Evolutionary conservation across 92 coral and sea anemone species (phyloP).

Genomic region (Phenganax marumi): DNA sequence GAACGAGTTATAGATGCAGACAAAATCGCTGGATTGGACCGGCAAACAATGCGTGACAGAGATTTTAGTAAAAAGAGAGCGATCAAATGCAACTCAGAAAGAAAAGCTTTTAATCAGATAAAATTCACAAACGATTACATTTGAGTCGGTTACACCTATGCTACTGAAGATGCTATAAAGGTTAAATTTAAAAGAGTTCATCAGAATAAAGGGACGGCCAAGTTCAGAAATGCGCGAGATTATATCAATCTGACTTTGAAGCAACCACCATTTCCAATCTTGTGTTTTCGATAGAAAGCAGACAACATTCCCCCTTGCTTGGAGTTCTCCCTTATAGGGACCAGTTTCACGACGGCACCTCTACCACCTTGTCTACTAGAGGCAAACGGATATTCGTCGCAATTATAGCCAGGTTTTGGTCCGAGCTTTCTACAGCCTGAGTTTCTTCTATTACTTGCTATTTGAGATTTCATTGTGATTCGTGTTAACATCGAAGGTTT

Average conservation of each 20-base stretch:
- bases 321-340: neutral
- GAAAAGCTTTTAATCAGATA: too few species aligned
- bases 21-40: too few species aligned
- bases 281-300: neutral
- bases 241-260: neutral
- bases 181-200: too few species aligned
- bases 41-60: too few species aligned
- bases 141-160: too few species aligned
- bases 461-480: neutral
- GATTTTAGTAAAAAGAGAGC: too few species aligned
- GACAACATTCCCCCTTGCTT: neutral
- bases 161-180: too few species aligned
- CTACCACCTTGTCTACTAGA: neutral
- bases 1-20: too few species aligned
- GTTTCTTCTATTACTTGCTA: neutral
- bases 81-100: too few species aligned
- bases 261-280: neutral
- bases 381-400: slow-evolving; percentile 9
- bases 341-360: neutral
- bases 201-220: too few species aligned
- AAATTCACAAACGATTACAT: too few species aligned
- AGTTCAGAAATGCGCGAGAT: too few species aligned
- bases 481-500: neutral
- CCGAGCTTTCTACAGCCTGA: neutral
- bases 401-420: neutral